A percentile compares a stretch with the other conserved stretches of the same genome.
phyloP scores from a whole-genome alignment of 1,140 invertebrate genomes.

The Drosophila setifemur region DNA sequence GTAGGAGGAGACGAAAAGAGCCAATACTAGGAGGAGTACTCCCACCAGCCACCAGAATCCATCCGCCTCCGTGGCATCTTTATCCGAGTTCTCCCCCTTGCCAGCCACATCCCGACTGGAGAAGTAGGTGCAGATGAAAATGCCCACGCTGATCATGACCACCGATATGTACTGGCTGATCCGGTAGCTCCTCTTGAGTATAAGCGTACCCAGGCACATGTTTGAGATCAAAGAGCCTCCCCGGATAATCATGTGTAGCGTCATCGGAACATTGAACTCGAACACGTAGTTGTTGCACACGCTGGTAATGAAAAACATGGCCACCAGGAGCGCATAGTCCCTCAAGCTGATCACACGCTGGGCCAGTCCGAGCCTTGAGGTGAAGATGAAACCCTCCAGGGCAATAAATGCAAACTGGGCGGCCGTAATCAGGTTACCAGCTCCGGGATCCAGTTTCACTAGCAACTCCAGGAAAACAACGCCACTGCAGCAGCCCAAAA shows the following conservation, averaged over 20 bases:
- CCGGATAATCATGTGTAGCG: constrained; percentile 99
- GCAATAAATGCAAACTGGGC: constrained; percentile 96
- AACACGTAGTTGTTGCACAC: constrained; percentile 98
- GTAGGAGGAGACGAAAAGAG: constrained; percentile 96
- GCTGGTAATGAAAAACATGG: constrained; percentile 96
- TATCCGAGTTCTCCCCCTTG: background rate
- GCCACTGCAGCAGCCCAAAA: constrained; percentile 95
- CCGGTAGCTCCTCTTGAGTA: constrained; percentile 92
- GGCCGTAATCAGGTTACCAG: constrained; percentile 97
- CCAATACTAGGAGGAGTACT: constrained; percentile 92
- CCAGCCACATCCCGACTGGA: constrained; percentile 83
- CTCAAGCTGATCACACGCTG: constrained; percentile 88
- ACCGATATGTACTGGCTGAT: constrained; percentile 96
- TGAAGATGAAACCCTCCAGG: constrained; percentile 94
- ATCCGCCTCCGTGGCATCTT: background rate
- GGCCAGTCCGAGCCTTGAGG: constrained; percentile 91
- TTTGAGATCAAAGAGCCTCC: constrained; percentile 98
- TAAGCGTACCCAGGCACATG: constrained; percentile 96
- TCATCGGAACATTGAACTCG: constrained; percentile 98
- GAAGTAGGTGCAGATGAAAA: constrained; percentile 95
- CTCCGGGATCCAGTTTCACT: constrained; percentile 93
- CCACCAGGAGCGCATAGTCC: constrained; percentile 92
- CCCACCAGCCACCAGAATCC: constrained; percentile 91
- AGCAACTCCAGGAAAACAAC: constrained; percentile 94
- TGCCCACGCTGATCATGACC: constrained; percentile 95